These are phyloP conservation scores for Gonioctena quinquepunctata DNA, from an alignment of 1,140 invertebrate genomes.

Conservation along the genomic window DNA sequence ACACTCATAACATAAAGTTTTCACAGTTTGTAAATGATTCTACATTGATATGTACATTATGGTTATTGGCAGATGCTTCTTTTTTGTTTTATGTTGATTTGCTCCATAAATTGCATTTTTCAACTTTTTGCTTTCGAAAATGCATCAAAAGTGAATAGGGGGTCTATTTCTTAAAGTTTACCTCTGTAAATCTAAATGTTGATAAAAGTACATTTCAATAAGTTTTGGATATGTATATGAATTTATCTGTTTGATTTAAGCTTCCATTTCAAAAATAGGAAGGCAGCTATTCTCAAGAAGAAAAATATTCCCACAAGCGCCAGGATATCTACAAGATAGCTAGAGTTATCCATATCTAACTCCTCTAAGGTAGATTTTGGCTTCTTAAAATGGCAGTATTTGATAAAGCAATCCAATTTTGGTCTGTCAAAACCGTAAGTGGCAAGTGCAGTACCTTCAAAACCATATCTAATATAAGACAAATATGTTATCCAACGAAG, in stretches of 20 bases:
- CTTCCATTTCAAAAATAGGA: constrained; percentile 91
- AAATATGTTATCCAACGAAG: constrained; percentile 94
- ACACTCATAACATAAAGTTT: no score
- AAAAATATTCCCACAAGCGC: constrained; percentile 88
- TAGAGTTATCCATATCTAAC: constrained; percentile 78
- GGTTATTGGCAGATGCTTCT: no score
- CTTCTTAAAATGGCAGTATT: constrained; percentile 88
- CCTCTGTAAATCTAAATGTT: no score
- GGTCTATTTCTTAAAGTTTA: no score
- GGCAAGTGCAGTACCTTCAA: constrained; percentile 91
- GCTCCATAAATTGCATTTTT: no score
- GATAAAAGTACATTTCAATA: no score
- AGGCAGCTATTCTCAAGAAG: constrained; percentile 83
- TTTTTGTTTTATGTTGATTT: no score
- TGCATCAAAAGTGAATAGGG: no score
- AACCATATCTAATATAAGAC: constrained; percentile 94
- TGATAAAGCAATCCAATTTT: constrained; percentile 76
- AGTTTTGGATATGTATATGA: no score
- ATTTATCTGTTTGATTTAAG: constrained; percentile 67
- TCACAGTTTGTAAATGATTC: no score
- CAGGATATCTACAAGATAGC: constrained; percentile 77
- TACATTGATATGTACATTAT: no score
- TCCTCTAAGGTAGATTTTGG: constrained; percentile 90
- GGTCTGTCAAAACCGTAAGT: constrained; percentile 86
- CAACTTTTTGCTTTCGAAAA: no score